These are phyloP conservation scores for Channa argus DNA, from an alignment of 2,113 vertebrate species.

Conservation along the genomic window DNA sequence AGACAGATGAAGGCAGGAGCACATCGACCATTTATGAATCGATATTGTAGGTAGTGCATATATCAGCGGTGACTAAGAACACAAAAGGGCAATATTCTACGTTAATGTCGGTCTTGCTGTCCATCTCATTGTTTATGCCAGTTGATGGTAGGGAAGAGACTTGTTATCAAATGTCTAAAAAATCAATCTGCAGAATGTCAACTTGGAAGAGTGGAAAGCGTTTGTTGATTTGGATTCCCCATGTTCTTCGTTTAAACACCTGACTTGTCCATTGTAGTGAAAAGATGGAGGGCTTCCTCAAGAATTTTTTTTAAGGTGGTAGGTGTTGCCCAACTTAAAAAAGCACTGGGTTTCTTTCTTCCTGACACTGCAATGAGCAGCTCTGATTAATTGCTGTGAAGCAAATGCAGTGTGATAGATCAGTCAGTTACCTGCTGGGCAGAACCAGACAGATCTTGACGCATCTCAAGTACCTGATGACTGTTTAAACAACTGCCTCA, in stretches of 20 bases:
- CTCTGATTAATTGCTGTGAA: slow-evolving; percentile 6
- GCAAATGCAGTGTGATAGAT: not conserved
- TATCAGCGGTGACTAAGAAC: slow-evolving; percentile 31
- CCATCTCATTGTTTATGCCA: not conserved
- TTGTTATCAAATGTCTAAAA: too few relatives aligned
- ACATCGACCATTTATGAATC: slow-evolving; percentile 47
- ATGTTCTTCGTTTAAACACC: not conserved
- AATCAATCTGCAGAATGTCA: too few relatives aligned
- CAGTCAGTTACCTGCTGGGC: not conserved
- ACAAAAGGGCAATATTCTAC: not conserved
- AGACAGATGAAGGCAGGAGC: slow-evolving; percentile 30
- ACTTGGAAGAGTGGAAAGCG: too few relatives aligned
- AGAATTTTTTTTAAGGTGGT: too few relatives aligned
- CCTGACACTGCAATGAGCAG: not conserved
- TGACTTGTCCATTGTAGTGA: too few relatives aligned
- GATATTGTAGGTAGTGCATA: slow-evolving; percentile 27
- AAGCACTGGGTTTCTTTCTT: not conserved
- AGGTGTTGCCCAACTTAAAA: too few relatives aligned
- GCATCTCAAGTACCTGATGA: not conserved
- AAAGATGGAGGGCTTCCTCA: too few relatives aligned
- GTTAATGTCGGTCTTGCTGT: too few relatives aligned
- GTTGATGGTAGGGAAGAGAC: too few relatives aligned
- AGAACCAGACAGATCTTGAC: slow-evolving; percentile 4
- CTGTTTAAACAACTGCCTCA: not conserved
- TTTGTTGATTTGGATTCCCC: too few relatives aligned